Conservation (phyloP, 1,140 invertebrate species). For the Brachionus manjavacas region DNA sequence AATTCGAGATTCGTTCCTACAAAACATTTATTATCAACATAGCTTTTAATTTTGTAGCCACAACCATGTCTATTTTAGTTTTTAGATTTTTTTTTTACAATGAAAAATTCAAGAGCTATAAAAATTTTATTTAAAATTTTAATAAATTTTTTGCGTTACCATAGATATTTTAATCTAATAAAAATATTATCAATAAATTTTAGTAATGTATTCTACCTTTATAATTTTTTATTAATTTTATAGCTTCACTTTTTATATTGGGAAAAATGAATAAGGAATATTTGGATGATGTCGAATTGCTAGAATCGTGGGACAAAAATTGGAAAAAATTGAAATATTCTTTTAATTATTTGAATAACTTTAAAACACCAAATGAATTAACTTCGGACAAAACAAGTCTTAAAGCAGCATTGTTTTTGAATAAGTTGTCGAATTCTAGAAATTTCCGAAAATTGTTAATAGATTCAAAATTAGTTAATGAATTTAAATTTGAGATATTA, state of each 20-base stretch:
- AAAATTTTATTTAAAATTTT: not conserved
- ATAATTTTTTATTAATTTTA: not conserved
- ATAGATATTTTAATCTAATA: not conserved
- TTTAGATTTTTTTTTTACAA: slow-evolving; percentile 21
- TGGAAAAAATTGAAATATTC: not conserved
- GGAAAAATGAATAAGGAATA: not conserved
- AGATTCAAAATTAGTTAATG: not conserved
- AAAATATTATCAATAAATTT: not conserved
- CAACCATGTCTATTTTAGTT: not conserved
- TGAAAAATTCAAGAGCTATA: not conserved
- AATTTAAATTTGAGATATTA: not conserved
- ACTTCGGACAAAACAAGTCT: not conserved
- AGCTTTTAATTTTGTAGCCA: not conserved
- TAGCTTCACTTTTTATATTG: not conserved
- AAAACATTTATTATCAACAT: not conserved
- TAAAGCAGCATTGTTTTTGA: not conserved
- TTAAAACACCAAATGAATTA: not conserved
- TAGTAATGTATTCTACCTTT: not conserved
- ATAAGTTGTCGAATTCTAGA: not conserved
- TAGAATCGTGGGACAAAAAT: not conserved
- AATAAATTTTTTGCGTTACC: not conserved
- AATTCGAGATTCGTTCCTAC: not conserved
- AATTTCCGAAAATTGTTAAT: not conserved
- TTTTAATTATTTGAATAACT: not conserved
- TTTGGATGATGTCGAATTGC: not conserved